Evolutionary conservation across 2,797 vertebrate species (phyloP).

Genomic region (Poecilia picta): DNA sequence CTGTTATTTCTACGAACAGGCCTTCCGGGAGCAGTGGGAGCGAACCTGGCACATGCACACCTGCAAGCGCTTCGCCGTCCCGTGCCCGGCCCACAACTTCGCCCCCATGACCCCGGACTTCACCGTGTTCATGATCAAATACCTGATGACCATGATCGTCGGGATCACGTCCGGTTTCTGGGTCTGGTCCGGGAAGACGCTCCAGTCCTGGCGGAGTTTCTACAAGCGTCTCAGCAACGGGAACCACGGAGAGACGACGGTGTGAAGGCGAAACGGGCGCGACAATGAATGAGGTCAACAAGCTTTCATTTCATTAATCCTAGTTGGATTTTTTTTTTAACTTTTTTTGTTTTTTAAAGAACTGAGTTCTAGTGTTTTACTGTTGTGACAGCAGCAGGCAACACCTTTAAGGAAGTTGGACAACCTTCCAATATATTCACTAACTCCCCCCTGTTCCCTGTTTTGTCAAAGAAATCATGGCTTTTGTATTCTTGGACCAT

Average conservation of each 20-base stretch:
- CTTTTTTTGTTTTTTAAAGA: background rate
- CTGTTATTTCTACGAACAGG: constrained; percentile 99
- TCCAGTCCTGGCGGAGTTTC: constrained; percentile 97
- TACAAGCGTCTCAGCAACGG: constrained; percentile 94
- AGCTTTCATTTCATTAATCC: constrained; percentile 63
- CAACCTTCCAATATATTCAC: constrained; percentile 23
- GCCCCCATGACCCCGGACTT: constrained; percentile 96
- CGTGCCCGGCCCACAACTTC: constrained; percentile 89
- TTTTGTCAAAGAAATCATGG: constrained; percentile 17
- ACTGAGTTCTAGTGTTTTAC: constrained; percentile 15
- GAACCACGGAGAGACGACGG: constrained; percentile 97
- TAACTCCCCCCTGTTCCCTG: background rate
- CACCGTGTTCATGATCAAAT: constrained; percentile 99
- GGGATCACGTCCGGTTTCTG: constrained; percentile 99
- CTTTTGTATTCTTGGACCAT: constrained; percentile 48
- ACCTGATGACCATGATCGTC: constrained; percentile 99
- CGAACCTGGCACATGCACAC: constrained; percentile 96
- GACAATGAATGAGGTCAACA: constrained; percentile 64
- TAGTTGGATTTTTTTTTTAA: constrained; percentile 35
- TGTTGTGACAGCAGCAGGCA: constrained; percentile 37
- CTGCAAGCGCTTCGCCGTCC: constrained; percentile 93
- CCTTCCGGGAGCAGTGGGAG: constrained; percentile 97
- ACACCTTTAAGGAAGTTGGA: constrained; percentile 41
- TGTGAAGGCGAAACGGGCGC: constrained; percentile 76
- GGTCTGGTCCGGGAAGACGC: constrained; percentile 99